Evolutionary conservation across 2,888 invertebrate species (phyloP).

Genomic region (Pecten maximus): DNA sequence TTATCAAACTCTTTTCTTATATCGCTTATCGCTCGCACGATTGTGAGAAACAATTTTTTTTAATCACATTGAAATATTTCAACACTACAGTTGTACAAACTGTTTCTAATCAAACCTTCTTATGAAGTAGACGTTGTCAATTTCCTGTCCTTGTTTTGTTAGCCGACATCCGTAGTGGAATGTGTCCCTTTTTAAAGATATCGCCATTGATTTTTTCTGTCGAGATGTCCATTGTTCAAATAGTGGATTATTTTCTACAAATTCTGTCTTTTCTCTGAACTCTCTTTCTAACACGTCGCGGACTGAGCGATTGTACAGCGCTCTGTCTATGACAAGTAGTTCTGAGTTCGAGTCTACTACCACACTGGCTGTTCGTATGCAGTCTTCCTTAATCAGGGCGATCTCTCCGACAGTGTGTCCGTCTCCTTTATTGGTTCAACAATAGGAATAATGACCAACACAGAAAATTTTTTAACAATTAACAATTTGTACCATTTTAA

Average conservation of each 20-base stretch:
- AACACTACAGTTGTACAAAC: too few relatives aligned
- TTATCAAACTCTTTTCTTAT: too few relatives aligned
- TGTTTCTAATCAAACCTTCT: slow-evolving; percentile 57
- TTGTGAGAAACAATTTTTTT: too few relatives aligned
- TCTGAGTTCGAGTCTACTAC: slow-evolving; percentile 76
- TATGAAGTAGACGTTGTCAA: slow-evolving; percentile 63
- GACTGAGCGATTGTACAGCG: slow-evolving; percentile 79
- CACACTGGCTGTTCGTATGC: slow-evolving; percentile 80
- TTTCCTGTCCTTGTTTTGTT: slow-evolving; percentile 74
- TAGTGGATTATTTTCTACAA: slow-evolving; percentile 78
- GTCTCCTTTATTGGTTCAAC: slow-evolving; percentile 66
- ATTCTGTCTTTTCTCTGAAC: slow-evolving; percentile 78
- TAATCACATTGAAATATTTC: too few relatives aligned
- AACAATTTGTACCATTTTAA: too few relatives aligned
- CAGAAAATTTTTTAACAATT: too few relatives aligned
- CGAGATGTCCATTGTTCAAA: slow-evolving; percentile 77
- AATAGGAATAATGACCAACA: not conserved
- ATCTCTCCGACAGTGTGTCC: slow-evolving; percentile 81
- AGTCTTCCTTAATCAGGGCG: slow-evolving; percentile 79
- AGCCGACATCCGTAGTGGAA: slow-evolving; percentile 76
- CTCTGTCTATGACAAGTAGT: slow-evolving; percentile 78
- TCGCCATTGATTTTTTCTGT: slow-evolving; percentile 78
- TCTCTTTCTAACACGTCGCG: slow-evolving; percentile 77
- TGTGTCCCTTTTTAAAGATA: slow-evolving; percentile 77
- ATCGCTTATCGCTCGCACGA: too few relatives aligned